Evolutionary conservation across 2,888 invertebrate genomes (phyloP), one percentile per base, ranked within the genome.

Genomic region (Andrena bucephala): DNA sequence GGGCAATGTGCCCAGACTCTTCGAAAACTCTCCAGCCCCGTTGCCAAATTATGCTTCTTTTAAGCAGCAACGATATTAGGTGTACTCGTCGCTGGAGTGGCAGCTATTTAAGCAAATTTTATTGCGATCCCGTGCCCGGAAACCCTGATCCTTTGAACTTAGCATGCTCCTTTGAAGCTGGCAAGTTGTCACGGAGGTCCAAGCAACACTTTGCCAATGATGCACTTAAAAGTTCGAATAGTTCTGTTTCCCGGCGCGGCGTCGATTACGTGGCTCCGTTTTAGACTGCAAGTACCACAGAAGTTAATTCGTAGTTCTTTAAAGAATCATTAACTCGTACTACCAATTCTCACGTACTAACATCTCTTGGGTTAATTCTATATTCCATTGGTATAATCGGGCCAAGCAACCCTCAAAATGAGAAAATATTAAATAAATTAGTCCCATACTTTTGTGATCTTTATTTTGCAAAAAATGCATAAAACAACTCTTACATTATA

Each of bases 11-110:
- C 77, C 77, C 68, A 69, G 20, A 13, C 63, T 59, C 48, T 57
- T 65, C 63, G 57, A 24, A 50, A 77, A 79, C 77, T 79, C 42
- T 57, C 54, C n/a, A 8, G 33, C 6, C 10, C 13, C 63, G 63
- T 36, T 77, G 78, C 77, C 77, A 79, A 77, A 79, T 77, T 76
- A 65, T 50, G 50, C 50, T 77, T 69, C 77, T 65, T 76, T 77
- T 36, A 77, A 77, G 65, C 57, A 27, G n/a, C 31, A 27, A 29
- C 36, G 57, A 42, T 65, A 59, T 69, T 63, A 76, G 57, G 31
- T 36, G 29, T 42, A 4, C 36, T 27, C 36, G 7, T 65, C 33
- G 29, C 20, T 8, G n/a, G 29, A 29, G 54, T 63, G 16, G 57
- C 57, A 29, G 54, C 63, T 33, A 57, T 76, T 78, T 76, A 63